Conservation (phyloP, 37 sponge, comb jelly and placozoan species). For the Crambe crambe region DNA sequence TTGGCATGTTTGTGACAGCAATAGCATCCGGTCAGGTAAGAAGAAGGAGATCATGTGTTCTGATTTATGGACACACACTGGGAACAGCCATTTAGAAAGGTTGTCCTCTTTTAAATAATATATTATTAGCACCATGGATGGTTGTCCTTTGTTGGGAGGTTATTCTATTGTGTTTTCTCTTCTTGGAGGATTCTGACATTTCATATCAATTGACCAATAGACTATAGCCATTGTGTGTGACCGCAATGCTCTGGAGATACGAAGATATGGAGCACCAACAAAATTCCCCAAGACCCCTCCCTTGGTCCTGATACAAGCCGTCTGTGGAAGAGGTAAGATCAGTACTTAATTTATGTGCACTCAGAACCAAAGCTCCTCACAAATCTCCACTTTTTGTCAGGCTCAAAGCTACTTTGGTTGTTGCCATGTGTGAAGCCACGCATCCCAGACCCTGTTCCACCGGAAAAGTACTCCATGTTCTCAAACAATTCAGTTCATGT, state of each 20-base stretch:
- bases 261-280: constrained; percentile 48
- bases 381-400: constrained; percentile 1
- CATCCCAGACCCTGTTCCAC: constrained; percentile 69
- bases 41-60: background rate
- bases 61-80: no score
- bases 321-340: constrained; percentile 71
- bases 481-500: background rate
- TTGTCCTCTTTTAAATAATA: no score
- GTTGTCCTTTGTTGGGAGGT: no score
- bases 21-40: constrained; percentile 71
- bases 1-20: constrained; percentile 75
- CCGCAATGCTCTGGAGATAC: constrained; percentile 65
- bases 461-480: constrained; percentile 22
- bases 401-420: constrained; percentile 58
- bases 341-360: background rate
- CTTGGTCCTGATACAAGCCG: constrained; percentile 13
- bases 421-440: constrained; percentile 49
- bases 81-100: no score
- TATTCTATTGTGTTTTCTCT: no score
- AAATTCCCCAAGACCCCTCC: constrained; percentile 37
- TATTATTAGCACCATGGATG: no score
- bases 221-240: constrained; percentile 51
- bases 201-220: constrained; percentile 14
- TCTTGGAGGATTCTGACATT: no score
- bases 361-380: background rate